Base-by-base conservation (phyloP, 92 coral and sea anemone species). In the Plumapathes pennacea region DNA sequence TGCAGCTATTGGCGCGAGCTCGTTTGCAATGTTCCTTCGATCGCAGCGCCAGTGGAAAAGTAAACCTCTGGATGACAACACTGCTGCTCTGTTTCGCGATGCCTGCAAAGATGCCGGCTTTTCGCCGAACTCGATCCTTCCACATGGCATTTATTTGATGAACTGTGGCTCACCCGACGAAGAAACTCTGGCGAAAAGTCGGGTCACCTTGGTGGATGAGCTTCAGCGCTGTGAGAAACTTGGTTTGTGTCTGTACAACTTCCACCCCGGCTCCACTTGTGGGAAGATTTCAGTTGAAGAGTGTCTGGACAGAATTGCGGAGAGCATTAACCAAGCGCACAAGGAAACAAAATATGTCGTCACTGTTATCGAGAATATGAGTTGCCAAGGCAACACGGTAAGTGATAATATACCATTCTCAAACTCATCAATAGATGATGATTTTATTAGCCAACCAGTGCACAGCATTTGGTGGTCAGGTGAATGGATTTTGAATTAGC, bases 221-320 rank as follows among this genome's bases (percentile, higher is more conserved):
- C 74, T 90, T 49, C 68, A 82, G 63, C 76, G 97, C 3, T 90
- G 97, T 60, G 97, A 90, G 46, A 86, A 69, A 58, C 74, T 90
- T 18, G 95, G 95, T 10, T 69, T 90, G 18, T 45, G 67, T 19
- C 34, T 90, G 73, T 90, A 90, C 63, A 90, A 90, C 62, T 90
- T 90, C 54, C 97, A 90, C 47, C 97, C 97, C 10, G 97, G 97
- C n/a, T 90, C 97, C 6, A 82, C 90, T 0, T 82, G 90, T 74
- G 95, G 97, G 13, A 90, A 90, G 57, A 83, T 90, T 4, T 56
- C 90, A 20, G 88, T 86, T 1, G 88, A 82, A 8, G 85, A 90
- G 27, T 70, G 88, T 40, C 54, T 90, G n/a, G 80, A 65, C 15
- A 85, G 51, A 48, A 87, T 90, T 68, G 97, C 89, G 5, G 95